Percentiles rank a stretch among this genome's conserved stretches.
Evolutionary conservation across 2,888 invertebrate genomes (phyloP).

Genomic region (Agrochola lychnidis): DNA sequence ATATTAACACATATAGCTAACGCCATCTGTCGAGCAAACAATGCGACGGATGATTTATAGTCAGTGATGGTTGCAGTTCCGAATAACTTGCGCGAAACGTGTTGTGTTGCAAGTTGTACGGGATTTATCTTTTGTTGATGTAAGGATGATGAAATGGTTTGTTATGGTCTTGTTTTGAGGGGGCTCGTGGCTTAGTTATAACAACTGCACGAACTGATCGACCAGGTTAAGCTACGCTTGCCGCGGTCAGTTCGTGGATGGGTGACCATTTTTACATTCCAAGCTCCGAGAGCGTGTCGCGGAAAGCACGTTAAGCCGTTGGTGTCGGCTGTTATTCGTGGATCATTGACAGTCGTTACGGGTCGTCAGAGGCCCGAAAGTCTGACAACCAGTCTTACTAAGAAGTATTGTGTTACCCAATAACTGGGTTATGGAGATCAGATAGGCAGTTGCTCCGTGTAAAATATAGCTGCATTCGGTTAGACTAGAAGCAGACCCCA

Average conservation of each 20-base stretch:
- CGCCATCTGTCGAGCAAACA: constrained; percentile 67
- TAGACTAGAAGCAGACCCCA: background rate
- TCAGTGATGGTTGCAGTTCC: constrained; percentile 45
- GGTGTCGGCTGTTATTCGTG: background rate
- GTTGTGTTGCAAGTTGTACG: constrained; percentile 30
- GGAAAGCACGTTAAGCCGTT: background rate
- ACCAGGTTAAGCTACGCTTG: background rate
- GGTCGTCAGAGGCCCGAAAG: background rate
- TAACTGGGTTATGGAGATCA: background rate
- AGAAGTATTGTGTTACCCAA: background rate
- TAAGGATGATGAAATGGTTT: constrained; percentile 21
- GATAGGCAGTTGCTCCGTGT: background rate
- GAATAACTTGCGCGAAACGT: constrained; percentile 57
- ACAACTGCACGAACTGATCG: background rate
- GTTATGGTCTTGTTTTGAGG: background rate
- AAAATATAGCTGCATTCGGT: background rate
- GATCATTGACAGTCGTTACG: background rate
- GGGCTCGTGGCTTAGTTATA: background rate
- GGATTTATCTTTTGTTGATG: constrained; percentile 43
- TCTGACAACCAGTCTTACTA: background rate
- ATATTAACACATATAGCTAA: constrained; percentile 68
- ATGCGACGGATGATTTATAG: constrained; percentile 69
- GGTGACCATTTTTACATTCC: background rate
- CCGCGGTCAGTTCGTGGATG: no score
- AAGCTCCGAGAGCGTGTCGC: background rate